A percentile compares a stretch with the other conserved stretches of the same genome.
These are phyloP conservation scores for Conus canariensis DNA, from an alignment of 2,888 invertebrate genomes.

Conservation along the genomic window DNA sequence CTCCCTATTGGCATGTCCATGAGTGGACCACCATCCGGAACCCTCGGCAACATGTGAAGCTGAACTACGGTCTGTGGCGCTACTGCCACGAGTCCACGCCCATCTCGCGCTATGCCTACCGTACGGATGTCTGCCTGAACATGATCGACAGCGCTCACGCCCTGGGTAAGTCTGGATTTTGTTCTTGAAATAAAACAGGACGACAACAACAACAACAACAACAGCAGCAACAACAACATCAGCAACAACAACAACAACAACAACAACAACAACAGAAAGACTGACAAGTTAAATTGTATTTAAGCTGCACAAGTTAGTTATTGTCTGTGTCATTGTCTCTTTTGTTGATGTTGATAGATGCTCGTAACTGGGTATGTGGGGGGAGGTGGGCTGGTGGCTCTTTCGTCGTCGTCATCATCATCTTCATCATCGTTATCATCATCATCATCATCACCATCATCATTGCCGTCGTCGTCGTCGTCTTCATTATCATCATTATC, in stretches of 20 bases:
- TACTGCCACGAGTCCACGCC: conserved; percentile 17
- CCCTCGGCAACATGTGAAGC: background rate
- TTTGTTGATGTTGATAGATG: background rate
- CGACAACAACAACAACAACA: background rate
- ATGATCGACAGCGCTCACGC: background rate
- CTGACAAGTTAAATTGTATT: too few relatives aligned
- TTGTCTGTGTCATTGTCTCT: background rate
- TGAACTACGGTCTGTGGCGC: conserved; percentile 34
- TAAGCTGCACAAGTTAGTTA: background rate
- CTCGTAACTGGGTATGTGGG: too few relatives aligned
- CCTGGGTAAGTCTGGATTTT: background rate
- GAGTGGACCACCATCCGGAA: conserved; percentile 22
- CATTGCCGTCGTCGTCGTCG: background rate
- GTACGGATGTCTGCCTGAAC: background rate
- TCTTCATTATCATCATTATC: conserved; percentile 1
- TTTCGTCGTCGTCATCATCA: conserved; percentile 27
- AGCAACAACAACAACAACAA: too few relatives aligned
- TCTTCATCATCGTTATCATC: conserved; percentile 37
- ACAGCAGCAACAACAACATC: too few relatives aligned
- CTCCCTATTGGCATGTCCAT: conserved; percentile 37
- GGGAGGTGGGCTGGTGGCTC: too few relatives aligned
- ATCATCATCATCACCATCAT: conserved; percentile 35
- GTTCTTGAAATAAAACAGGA: background rate
- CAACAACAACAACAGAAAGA: too few relatives aligned
- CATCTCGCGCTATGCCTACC: background rate